Conservation (phyloP, 2,888 invertebrate species). For the Orgyia antiqua region DNA sequence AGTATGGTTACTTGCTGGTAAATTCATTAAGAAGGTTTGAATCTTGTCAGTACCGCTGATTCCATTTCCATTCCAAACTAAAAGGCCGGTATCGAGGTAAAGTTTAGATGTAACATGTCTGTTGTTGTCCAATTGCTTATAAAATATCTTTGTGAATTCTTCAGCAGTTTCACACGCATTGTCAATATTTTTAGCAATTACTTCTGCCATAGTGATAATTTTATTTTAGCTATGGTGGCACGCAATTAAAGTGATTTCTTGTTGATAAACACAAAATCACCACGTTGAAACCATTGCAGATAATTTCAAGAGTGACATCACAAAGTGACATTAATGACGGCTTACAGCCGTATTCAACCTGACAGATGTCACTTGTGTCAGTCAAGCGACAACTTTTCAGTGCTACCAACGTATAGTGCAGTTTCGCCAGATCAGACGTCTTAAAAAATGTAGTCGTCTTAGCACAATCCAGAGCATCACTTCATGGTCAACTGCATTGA, state of each 20-base stretch:
- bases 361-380: no score
- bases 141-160: constrained; percentile 93
- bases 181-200: constrained; percentile 82
- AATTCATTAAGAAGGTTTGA: constrained; percentile 89
- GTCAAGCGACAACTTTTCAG: no score
- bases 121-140: constrained; percentile 91
- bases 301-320: background rate
- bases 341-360: no score
- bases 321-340: no score
- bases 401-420: no score
- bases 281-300: no score
- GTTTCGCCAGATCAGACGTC: no score
- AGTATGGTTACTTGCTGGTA: constrained; percentile 89
- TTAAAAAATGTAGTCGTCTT: no score
- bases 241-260: no score
- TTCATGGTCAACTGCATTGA: no score
- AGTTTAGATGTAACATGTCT: constrained; percentile 89
- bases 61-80: constrained; percentile 96
- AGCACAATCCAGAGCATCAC: no score
- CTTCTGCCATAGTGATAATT: constrained; percentile 60
- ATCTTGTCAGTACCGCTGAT: constrained; percentile 88
- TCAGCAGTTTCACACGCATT: constrained; percentile 91
- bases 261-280: no score
- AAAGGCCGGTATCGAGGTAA: constrained; percentile 89
- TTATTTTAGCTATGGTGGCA: background rate